Percentiles rank a stretch among this genome's conserved stretches.
These are phyloP conservation scores for Lasiurus cinereus DNA, from an alignment of 2,113 vertebrate species.

Conservation along the genomic window DNA sequence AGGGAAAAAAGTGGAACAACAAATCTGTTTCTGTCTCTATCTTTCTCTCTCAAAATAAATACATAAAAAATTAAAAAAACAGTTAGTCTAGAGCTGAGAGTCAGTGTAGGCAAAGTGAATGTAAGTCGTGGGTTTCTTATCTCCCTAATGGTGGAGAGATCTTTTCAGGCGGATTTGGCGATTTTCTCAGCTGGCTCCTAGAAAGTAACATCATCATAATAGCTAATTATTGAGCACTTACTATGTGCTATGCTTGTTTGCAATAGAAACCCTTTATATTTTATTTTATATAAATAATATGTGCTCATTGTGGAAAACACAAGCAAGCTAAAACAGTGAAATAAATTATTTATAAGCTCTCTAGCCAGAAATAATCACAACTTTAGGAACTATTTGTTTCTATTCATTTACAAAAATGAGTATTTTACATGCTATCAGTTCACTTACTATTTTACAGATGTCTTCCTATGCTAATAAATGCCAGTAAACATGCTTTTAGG, in stretches of 20 bases:
- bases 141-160: background rate
- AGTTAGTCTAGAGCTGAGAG: background rate
- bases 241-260: background rate
- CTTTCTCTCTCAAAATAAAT: background rate
- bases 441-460: background rate
- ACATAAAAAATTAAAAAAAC: background rate
- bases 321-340: slow-evolving; percentile 39
- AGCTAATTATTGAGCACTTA: background rate
- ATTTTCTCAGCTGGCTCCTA: background rate
- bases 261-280: slow-evolving; percentile 30
- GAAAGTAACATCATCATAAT: background rate
- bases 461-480: background rate
- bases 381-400: slow-evolving; percentile 3
- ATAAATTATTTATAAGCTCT: background rate
- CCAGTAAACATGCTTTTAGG: background rate
- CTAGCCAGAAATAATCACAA: background rate
- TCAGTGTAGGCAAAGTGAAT: background rate
- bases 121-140: background rate
- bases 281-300: slow-evolving; percentile 15
- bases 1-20: too few species aligned
- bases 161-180: background rate
- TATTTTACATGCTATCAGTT: background rate
- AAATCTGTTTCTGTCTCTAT: too few species aligned
- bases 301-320: slow-evolving; percentile 10
- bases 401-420: background rate